phyloP scores from a whole-genome alignment of 2,113 vertebrate species.

The Phalacrocorax aristotelis region DNA sequence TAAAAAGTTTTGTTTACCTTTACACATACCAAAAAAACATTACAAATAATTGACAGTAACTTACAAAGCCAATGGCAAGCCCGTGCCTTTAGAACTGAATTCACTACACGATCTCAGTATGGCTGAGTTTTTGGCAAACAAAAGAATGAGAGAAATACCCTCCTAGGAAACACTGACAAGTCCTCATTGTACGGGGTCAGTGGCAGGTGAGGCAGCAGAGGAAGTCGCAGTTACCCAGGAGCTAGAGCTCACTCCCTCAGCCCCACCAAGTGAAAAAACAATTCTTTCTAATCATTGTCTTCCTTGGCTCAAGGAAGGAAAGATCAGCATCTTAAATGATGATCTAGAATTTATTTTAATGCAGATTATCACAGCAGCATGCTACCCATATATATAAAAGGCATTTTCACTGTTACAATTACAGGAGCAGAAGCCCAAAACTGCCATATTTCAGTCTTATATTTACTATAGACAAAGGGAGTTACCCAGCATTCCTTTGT shows the following conservation, averaged over 20 bases:
- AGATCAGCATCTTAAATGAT: neutral
- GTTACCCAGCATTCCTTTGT: neutral
- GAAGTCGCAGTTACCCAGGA: neutral
- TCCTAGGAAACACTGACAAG: neutral
- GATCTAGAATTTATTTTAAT: neutral
- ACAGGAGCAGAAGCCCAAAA: neutral
- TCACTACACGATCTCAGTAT: neutral
- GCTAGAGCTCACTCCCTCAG: neutral
- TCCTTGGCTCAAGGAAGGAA: neutral
- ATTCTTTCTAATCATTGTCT: neutral
- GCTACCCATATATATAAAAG: neutral
- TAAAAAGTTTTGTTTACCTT: neutral
- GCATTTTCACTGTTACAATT: neutral
- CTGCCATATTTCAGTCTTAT: neutral
- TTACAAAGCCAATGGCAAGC: neutral
- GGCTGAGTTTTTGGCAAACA: neutral
- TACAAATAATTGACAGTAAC: neutral
- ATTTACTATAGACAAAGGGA: neutral
- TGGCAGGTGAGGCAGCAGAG: neutral
- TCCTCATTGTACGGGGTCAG: accelerated
- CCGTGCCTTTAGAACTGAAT: neutral
- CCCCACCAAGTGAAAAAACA: neutral
- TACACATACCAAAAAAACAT: neutral
- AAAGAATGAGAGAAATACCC: neutral
- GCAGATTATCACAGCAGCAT: neutral